Conservation (phyloP, 2,888 invertebrate genomes). For the Gymnosoma rotundatum region DNA sequence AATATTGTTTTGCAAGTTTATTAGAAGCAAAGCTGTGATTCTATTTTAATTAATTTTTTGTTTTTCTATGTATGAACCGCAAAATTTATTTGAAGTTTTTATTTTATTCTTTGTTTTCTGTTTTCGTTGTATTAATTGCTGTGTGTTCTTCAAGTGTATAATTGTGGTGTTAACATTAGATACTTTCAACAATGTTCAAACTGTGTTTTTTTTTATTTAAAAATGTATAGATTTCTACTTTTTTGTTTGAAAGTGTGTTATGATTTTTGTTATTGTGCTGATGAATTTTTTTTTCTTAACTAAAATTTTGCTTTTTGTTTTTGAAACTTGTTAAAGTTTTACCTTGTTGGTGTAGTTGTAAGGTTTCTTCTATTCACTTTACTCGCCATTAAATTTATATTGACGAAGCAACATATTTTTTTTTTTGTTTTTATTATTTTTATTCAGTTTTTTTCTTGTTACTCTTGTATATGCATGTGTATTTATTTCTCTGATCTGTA, state of each 20-base stretch:
- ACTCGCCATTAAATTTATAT: constrained; percentile 32
- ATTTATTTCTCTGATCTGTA: constrained; percentile 44
- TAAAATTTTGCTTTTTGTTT: constrained; percentile 10
- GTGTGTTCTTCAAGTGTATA: constrained; percentile 21
- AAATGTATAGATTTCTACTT: constrained; percentile 48
- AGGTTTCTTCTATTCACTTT: constrained; percentile 68
- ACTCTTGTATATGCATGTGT: constrained; percentile 34
- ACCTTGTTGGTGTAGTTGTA: constrained; percentile 61
- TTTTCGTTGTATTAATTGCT: background rate
- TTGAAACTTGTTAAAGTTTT: constrained; percentile 63
- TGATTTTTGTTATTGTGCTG: constrained; percentile 39
- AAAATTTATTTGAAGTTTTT: background rate
- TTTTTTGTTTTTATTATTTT: constrained; percentile 7
- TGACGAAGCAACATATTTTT: constrained; percentile 35
- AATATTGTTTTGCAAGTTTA: constrained; percentile 24
- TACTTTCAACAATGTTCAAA: constrained; percentile 65
- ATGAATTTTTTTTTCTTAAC: constrained; percentile 23
- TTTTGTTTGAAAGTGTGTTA: constrained; percentile 48
- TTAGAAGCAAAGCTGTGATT: background rate
- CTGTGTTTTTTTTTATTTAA: background rate
- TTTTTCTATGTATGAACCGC: background rate
- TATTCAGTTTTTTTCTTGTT: background rate
- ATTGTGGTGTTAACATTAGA: constrained; percentile 49
- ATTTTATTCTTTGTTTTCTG: background rate
- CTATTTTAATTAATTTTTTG: background rate